These are phyloP conservation scores for Prinia subflava DNA, from an alignment of 2,113 vertebrate genomes.

Conservation along the genomic window DNA sequence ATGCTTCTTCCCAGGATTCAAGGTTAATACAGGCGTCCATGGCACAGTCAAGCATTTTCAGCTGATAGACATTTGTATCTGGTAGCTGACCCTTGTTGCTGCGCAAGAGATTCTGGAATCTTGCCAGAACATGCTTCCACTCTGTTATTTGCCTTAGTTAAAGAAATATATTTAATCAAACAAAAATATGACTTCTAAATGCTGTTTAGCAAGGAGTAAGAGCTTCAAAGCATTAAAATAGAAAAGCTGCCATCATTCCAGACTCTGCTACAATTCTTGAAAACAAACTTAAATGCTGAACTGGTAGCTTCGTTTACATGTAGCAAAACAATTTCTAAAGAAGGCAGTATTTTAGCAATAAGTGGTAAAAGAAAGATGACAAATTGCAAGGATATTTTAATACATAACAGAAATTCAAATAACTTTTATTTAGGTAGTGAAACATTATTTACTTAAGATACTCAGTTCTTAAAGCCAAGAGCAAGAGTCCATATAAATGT, in stretches of 20 bases:
- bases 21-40: conserved; percentile 87
- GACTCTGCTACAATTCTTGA: neutral
- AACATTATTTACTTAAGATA: neutral
- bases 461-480: neutral
- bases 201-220: neutral
- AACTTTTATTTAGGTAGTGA: neutral
- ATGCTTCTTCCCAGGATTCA: conserved; percentile 79
- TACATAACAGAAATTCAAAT: neutral
- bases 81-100: conserved; percentile 67
- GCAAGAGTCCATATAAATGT: neutral
- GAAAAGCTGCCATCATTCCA: neutral
- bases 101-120: conserved; percentile 73
- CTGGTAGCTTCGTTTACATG: neutral
- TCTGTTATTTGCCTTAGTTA: conserved; percentile 76
- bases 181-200: neutral
- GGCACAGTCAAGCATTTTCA: conserved; percentile 84
- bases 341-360: neutral
- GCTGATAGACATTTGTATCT: conserved; percentile 86
- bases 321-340: neutral
- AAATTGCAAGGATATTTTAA: neutral
- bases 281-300: conserved; percentile 15
- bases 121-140: conserved; percentile 75
- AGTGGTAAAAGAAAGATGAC: neutral
- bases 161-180: conserved; percentile 53
- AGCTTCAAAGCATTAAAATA: neutral